A percentile compares a stretch with the other conserved stretches of the same genome.
phyloP scores from a whole-genome alignment of 2,797 vertebrate genomes.

The Buphagus erythrorhynchus region DNA sequence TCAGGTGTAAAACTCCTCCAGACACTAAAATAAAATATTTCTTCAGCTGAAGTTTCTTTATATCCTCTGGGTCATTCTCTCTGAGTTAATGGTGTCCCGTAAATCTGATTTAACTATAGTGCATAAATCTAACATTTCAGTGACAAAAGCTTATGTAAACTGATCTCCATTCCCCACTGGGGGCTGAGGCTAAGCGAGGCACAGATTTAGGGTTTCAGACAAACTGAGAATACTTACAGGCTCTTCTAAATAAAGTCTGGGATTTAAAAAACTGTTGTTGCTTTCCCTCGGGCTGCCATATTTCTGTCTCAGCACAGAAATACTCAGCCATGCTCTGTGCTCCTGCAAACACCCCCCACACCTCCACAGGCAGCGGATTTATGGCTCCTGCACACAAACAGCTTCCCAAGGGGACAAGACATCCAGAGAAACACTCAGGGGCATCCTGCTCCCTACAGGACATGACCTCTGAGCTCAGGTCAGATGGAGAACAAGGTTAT shows the following conservation, averaged over 20 bases:
- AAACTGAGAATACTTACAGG: background rate
- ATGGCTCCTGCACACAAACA: background rate
- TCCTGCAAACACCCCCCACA: background rate
- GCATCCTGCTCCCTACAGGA: rapidly evolving
- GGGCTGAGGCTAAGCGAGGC: background rate
- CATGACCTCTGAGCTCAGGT: rapidly evolving
- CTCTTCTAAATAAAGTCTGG: background rate
- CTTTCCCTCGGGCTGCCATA: background rate
- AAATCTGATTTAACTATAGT: conserved; percentile 32
- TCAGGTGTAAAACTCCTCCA: conserved; percentile 54
- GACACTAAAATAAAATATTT: conserved; percentile 51
- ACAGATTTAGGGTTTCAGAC: conserved; percentile 25
- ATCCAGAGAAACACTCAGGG: rapidly evolving
- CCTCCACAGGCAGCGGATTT: background rate
- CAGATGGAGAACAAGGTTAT: background rate
- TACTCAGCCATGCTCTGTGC: background rate
- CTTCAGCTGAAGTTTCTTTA: conserved; percentile 16
- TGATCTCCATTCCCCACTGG: background rate
- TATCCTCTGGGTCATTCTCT: conserved; percentile 23
- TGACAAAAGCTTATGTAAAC: conserved; percentile 63
- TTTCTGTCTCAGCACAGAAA: background rate
- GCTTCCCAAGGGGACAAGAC: background rate
- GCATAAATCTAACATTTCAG: conserved; percentile 34
- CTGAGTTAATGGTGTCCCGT: background rate
- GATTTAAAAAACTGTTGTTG: background rate